A percentile compares a stretch with the other conserved stretches of the same genome.
phyloP scores from a whole-genome alignment of 2,797 vertebrate species.

The Falco peregrinus region DNA sequence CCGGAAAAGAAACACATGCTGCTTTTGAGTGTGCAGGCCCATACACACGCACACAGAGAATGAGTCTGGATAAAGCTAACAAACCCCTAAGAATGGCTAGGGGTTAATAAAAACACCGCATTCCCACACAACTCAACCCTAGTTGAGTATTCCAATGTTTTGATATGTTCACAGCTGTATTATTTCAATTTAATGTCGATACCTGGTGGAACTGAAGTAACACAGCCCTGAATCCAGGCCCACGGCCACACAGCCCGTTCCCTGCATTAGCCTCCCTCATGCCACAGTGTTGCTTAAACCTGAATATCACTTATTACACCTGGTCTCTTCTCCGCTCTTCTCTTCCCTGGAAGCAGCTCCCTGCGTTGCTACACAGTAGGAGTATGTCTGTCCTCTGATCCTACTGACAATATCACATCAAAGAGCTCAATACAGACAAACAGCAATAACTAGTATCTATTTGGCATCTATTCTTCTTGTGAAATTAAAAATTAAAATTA shows the following conservation, averaged over 20 bases:
- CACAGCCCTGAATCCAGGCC: not conserved
- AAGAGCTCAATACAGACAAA: slow-evolving; percentile 33
- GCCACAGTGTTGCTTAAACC: not conserved
- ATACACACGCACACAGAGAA: not conserved
- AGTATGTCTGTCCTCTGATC: not conserved
- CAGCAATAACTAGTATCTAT: slow-evolving; percentile 22
- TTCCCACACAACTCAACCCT: not conserved
- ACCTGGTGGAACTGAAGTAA: not conserved
- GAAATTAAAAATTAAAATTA: slow-evolving; percentile 72
- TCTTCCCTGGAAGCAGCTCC: not conserved
- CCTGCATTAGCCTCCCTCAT: not conserved
- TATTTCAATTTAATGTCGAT: not conserved
- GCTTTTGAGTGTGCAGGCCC: not conserved
- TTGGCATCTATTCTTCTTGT: slow-evolving; percentile 54
- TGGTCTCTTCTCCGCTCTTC: not conserved
- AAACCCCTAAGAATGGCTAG: not conserved
- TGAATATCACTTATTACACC: not conserved
- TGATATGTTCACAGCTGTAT: not conserved
- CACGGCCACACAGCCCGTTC: not conserved
- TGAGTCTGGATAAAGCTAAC: not conserved
- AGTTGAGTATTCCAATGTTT: not conserved
- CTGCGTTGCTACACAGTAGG: not conserved
- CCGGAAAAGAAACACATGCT: not conserved
- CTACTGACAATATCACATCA: not conserved
- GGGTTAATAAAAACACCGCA: not conserved